Conservation (phyloP, 2,797 vertebrate genomes). For the Lithobates pipiens region DNA sequence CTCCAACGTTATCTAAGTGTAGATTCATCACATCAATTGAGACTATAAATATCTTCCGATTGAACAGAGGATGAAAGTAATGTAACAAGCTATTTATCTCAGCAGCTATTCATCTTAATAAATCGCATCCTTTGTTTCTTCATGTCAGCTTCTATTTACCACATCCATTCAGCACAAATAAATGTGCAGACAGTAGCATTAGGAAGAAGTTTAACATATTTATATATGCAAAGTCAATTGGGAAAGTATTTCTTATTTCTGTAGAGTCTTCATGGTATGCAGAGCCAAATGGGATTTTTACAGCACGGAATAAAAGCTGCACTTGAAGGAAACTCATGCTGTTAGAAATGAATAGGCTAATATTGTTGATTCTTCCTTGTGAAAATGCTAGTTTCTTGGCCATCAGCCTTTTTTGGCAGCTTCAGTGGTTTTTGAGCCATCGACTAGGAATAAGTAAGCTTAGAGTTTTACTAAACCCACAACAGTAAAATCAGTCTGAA, state of each 20-base stretch:
- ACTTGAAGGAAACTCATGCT: neutral
- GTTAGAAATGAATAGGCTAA: neutral
- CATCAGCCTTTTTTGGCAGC: neutral
- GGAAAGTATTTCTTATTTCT: neutral
- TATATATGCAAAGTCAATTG: neutral
- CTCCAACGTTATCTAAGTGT: neutral
- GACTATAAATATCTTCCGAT: neutral
- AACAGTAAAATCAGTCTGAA: no score
- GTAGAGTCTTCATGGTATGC: neutral
- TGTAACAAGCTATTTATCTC: constrained; percentile 7
- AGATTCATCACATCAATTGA: neutral
- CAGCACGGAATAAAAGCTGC: neutral
- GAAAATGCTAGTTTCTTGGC: neutral
- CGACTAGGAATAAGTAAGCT: no score
- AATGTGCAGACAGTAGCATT: constrained; percentile 15
- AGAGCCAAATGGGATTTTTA: neutral
- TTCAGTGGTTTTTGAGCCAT: no score
- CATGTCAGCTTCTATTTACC: constrained; percentile 11
- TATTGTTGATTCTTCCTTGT: neutral
- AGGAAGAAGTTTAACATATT: neutral
- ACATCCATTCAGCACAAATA: constrained; percentile 6
- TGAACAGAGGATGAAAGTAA: constrained; percentile 10
- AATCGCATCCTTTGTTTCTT: constrained; percentile 4
- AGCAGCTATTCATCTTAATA: constrained; percentile 15
- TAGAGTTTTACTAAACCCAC: no score